Evolutionary conservation across 2,797 vertebrate genomes (phyloP).

Genomic region (Aldrovandia affinis): DNA sequence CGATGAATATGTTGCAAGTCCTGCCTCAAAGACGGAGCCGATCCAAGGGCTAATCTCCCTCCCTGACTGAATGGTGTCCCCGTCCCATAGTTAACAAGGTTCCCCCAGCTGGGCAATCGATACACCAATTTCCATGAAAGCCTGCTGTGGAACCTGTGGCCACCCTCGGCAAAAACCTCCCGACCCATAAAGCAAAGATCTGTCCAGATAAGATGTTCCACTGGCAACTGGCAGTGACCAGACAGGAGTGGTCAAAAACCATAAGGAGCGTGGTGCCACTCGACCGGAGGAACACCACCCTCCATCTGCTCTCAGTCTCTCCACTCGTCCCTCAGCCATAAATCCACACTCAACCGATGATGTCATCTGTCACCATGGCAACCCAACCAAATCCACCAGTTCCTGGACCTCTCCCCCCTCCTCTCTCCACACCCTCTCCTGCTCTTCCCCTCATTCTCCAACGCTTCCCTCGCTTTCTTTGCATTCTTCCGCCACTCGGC

Average conservation of each 20-base stretch:
- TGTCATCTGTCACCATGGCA: neutral
- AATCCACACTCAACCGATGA: neutral
- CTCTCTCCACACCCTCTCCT: neutral
- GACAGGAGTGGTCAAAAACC: neutral
- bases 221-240: neutral
- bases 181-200: conserved; percentile 8
- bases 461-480: neutral
- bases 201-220: neutral
- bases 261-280: neutral
- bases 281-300: neutral
- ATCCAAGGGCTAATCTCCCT: neutral
- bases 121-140: neutral
- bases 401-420: neutral
- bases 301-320: neutral
- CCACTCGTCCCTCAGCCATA: neutral
- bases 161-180: neutral
- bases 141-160: neutral
- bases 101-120: neutral
- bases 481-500: neutral
- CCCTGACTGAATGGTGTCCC: neutral
- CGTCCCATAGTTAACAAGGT: neutral
- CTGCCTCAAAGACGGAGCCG: no score
- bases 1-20: no score
- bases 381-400: neutral
- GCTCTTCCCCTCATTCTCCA: neutral